Evolutionary conservation across 2,113 vertebrate species (phyloP), one percentile per base, ranked within the genome.

Genomic region (Anser cygnoides): DNA sequence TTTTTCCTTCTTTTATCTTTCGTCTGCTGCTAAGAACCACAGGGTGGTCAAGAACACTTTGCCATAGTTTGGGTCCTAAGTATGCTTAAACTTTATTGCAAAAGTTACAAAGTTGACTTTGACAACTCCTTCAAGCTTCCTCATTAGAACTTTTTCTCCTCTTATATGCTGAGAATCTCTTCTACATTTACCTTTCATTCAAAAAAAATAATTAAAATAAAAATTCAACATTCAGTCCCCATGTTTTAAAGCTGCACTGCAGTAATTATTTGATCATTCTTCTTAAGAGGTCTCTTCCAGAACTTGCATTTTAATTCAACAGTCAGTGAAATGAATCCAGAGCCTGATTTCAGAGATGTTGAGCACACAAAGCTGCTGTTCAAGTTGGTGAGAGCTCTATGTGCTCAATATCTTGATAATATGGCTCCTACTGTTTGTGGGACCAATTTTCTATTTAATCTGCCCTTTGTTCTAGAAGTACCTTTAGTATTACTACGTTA

Each of bases 291-390:
- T 86, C 29, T 67, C 50, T 90, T 9, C 8, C 46, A 6, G 1
- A 77, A 79, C 59, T 59, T 89, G 35, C 44, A 77, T 94, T 91
- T 87, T 74, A 22, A 84, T 90, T 94, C 76, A 85, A 46, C 26
- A 83, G 41, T 50, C 52, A 90, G 17, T 74, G 67, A 92, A 95
- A 90, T 88, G 1, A 83, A 79, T 77, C 37, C 52, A 86, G 15
- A 87, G 25, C 5, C 37, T 41, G 31, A 44, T 72, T 88, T 75
- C 39, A 44, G 49, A 62, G 63, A 31, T 33, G 35, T 5, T 71
- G 35, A 49, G 19, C 28, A 23, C 7, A 43, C 54, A 44, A 9
- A 76, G 14, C 14, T 63, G 44, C 44, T 50, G 20, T 52, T 65
- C 59, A 65, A 78, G 37, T 19, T 61, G 50, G 18, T 33, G 29